A percentile compares a stretch with the other conserved stretches of the same genome.
These are phyloP conservation scores for Sycophila texana DNA, from an alignment of 2,888 invertebrate genomes.

Conservation along the genomic window DNA sequence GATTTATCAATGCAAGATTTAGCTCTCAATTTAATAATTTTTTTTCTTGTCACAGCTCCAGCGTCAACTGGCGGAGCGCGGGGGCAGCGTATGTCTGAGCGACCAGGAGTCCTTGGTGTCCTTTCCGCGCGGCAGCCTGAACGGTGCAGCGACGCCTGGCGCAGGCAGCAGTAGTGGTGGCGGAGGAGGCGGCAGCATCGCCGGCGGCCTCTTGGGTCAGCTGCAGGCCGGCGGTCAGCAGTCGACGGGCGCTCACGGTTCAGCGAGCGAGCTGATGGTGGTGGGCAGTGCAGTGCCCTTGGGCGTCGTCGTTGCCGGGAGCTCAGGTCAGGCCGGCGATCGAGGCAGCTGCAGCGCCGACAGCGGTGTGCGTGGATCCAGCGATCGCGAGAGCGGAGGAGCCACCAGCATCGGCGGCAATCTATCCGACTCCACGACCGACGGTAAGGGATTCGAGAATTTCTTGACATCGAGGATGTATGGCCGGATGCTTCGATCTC, in stretches of 20 bases:
- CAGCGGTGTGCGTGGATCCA: constrained; percentile 89
- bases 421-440: constrained; percentile 87
- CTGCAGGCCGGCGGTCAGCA: constrained; percentile 63
- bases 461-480: neutral
- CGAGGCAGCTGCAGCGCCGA: constrained; percentile 91
- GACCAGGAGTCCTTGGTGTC: constrained; percentile 90
- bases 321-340: constrained; percentile 79
- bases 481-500: neutral
- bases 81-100: constrained; percentile 80
- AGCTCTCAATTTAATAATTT: too few species aligned
- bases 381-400: constrained; percentile 87
- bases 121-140: constrained; percentile 79
- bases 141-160: constrained; percentile 77
- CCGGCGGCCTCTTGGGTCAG: constrained; percentile 74
- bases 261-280: constrained; percentile 71
- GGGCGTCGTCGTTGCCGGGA: constrained; percentile 60
- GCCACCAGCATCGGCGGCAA: constrained; percentile 90
- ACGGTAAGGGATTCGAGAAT: constrained; percentile 77
- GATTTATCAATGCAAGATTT: too few species aligned
- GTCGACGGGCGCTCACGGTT: constrained; percentile 60
- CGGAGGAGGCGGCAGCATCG: constrained; percentile 75
- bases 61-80: constrained; percentile 82
- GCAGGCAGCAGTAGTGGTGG: constrained; percentile 70
- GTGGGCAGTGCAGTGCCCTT: constrained; percentile 75
- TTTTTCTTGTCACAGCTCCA: constrained; percentile 65